Conservation (phyloP, 2,113 vertebrate species). For the Australoheros scitulus region DNA sequence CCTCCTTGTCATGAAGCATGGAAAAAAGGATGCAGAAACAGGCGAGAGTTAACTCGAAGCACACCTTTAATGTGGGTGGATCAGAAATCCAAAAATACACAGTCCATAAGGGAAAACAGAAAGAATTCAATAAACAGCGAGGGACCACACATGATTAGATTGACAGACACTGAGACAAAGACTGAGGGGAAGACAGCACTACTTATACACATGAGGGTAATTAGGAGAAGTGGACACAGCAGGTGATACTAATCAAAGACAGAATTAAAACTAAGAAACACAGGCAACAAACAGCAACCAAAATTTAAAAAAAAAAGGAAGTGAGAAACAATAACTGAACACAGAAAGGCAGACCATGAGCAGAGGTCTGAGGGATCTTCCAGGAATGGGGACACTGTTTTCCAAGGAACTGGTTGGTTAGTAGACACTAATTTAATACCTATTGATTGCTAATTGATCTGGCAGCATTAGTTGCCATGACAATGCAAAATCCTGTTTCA, state of each 20-base stretch:
- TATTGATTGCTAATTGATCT: too few species aligned
- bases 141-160: neutral
- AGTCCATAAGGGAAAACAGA: accelerated
- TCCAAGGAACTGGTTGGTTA: too few species aligned
- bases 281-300: accelerated
- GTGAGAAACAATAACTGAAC: neutral
- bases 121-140: neutral
- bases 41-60: neutral
- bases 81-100: neutral
- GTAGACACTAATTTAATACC: too few species aligned
- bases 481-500: too few species aligned
- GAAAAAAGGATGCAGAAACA: accelerated
- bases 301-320: neutral
- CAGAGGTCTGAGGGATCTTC: too few species aligned
- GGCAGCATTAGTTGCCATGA: too few species aligned
- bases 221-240: neutral
- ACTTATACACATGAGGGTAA: neutral
- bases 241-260: neutral
- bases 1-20: neutral
- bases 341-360: too few species aligned
- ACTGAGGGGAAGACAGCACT: neutral
- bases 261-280: neutral
- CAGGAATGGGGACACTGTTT: too few species aligned
- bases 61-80: neutral
- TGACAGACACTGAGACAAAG: neutral